Evolutionary conservation across 2,113 vertebrate species (phyloP), one percentile per base, ranked within the genome.

Genomic region (Pangasianodon hypophthalmus): DNA sequence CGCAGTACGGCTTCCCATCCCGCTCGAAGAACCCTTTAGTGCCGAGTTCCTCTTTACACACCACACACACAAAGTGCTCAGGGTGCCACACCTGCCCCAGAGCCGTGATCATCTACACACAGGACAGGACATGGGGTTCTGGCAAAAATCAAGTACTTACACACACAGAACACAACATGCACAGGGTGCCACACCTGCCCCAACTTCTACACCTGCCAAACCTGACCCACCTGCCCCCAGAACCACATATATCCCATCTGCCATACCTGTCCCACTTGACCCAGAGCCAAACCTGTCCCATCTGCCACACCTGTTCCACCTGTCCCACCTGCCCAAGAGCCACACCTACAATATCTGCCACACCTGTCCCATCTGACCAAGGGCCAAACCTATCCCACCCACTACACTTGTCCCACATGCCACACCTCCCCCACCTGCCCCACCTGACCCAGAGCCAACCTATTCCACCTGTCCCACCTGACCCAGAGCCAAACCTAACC

Each of bases 11-110:
- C 67, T 0, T 80, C 19, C 97, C 97, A 0, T 94, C 96, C 32
- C 97, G 93, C 94, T 99, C 97, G 0, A 96, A 98, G 96, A 97
- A 99, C 64, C 97, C 94, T 0, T 0, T 91, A 50, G 89, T 71
- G 10, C 97, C 95, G 26, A 99, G 93, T 93, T 97, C 97, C 44
- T 37, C 90, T 19, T 95, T 92, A 14, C 98, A 99, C 85, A 50
- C 84, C 26, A 37, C 0, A 0, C 98, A 99, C 85, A 96, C 91
- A 91, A 99, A 99, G 94, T 99, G 98, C 77, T 98, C 97, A 0
- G 97, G 97, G 77, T 98, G 98, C 97, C 98, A 99, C 0, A 95
- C 94, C 83, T 95, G 91, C 52, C 97, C 98, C 86, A 99, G 94
- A 0, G 97, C 98, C 0, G 97, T 97, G 91, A 98, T 94, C 86